phyloP scores from a whole-genome alignment of 2,797 vertebrate genomes.

The Aeoliscus strigatus region DNA sequence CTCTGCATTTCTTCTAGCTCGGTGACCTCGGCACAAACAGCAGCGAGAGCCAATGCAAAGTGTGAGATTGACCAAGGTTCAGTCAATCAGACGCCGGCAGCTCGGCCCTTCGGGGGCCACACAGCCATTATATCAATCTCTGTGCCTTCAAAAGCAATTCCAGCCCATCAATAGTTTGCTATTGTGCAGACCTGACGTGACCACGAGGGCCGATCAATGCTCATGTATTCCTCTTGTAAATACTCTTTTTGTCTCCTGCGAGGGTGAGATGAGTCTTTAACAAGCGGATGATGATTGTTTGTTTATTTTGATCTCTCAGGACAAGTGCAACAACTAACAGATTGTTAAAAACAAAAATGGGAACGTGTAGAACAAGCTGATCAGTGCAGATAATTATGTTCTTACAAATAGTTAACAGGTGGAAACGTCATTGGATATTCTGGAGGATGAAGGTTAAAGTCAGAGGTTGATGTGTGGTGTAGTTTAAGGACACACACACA shows the following conservation, averaged over 20 bases:
- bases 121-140: slow-evolving; percentile 69
- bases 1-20: slow-evolving; percentile 4
- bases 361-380: no score
- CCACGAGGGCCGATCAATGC: slow-evolving; percentile 65
- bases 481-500: no score
- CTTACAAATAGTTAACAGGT: no score
- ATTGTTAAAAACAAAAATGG: no score
- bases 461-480: no score
- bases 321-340: no score
- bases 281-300: no score
- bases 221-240: slow-evolving; percentile 63
- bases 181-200: slow-evolving; percentile 66
- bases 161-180: slow-evolving; percentile 68
- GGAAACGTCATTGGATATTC: no score
- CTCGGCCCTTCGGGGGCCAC: slow-evolving; percentile 55
- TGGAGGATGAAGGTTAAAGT: no score
- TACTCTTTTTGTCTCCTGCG: slow-evolving; percentile 58
- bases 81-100: slow-evolving; percentile 68
- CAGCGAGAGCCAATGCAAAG: slow-evolving; percentile 57
- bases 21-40: slow-evolving; percentile 31
- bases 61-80: slow-evolving; percentile 67
- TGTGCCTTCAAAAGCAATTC: slow-evolving; percentile 75
- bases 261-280: slow-evolving; percentile 50
- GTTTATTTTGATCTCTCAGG: no score
- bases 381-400: no score